These are phyloP conservation scores for Myocastor coypus DNA, from an alignment of 2,113 vertebrate species.

Conservation along the genomic window DNA sequence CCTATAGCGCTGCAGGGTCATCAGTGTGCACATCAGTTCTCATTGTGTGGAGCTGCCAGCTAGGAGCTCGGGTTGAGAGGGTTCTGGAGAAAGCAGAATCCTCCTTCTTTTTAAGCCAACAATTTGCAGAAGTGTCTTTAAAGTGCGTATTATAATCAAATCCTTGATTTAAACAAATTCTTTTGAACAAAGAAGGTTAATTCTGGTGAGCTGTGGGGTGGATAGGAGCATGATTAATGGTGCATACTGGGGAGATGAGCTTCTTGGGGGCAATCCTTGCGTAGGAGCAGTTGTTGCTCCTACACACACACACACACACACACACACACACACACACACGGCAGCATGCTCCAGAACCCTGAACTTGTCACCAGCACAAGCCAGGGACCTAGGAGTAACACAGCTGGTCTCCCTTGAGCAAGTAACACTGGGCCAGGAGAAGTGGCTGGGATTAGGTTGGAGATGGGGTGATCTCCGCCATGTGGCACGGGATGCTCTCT, in stretches of 20 bases:
- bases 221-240: neutral
- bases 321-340: too few relatives aligned
- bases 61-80: neutral
- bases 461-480: neutral
- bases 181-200: constrained; percentile 13
- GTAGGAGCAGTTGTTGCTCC: neutral
- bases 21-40: neutral
- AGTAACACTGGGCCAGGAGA: neutral
- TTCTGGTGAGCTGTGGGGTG: constrained; percentile 40
- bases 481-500: neutral
- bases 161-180: neutral
- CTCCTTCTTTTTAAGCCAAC: constrained; percentile 19
- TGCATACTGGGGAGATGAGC: neutral
- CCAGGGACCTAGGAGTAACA: neutral
- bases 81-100: constrained; percentile 23
- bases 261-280: neutral
- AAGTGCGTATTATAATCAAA: constrained; percentile 63
- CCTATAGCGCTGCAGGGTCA: neutral
- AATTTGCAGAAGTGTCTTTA: constrained; percentile 61
- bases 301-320: too few relatives aligned
- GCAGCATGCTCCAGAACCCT: neutral
- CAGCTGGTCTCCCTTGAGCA: neutral
- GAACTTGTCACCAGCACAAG: neutral
- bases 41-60: neutral
- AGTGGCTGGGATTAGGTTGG: neutral